phyloP scores from a whole-genome alignment of 2,113 vertebrate genomes.

The Dipodomys spectabilis region DNA sequence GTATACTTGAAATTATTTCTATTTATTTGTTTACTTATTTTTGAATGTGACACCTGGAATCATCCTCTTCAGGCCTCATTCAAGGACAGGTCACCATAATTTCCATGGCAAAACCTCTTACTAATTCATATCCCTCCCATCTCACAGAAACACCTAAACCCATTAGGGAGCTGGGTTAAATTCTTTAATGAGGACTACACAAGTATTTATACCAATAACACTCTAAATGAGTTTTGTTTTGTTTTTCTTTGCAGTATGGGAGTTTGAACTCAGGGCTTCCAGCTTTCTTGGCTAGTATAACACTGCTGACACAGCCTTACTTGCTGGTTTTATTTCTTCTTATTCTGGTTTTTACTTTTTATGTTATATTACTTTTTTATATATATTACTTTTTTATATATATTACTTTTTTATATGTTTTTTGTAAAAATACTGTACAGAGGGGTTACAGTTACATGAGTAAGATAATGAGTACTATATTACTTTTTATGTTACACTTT shows the following conservation, averaged over 20 bases:
- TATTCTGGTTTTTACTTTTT: not conserved
- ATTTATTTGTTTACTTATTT: slow-evolving; percentile 59
- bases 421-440: no score
- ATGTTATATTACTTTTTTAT: not conserved
- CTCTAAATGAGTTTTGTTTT: not conserved
- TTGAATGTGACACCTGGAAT: not conserved
- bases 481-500: not conserved
- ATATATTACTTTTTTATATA: no score
- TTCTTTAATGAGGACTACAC: not conserved
- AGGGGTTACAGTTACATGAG: no score
- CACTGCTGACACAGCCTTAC: no score
- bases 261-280: no score
- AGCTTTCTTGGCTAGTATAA: no score
- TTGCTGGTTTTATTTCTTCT: not conserved
- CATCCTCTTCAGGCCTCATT: slow-evolving; percentile 4
- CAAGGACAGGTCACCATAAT: not conserved
- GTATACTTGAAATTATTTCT: slow-evolving; percentile 55
- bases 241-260: no score
- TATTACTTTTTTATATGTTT: not conserved
- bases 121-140: not conserved
- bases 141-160: not conserved
- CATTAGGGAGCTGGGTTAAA: slow-evolving; percentile 5
- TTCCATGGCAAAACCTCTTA: slow-evolving; percentile 21
- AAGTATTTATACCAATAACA: slow-evolving; percentile 37
- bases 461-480: not conserved